A percentile compares a stretch with the other conserved stretches of the same genome.
Conservation (phyloP, 2,797 vertebrate genomes). For the Pseudomugil tenellus region DNA sequence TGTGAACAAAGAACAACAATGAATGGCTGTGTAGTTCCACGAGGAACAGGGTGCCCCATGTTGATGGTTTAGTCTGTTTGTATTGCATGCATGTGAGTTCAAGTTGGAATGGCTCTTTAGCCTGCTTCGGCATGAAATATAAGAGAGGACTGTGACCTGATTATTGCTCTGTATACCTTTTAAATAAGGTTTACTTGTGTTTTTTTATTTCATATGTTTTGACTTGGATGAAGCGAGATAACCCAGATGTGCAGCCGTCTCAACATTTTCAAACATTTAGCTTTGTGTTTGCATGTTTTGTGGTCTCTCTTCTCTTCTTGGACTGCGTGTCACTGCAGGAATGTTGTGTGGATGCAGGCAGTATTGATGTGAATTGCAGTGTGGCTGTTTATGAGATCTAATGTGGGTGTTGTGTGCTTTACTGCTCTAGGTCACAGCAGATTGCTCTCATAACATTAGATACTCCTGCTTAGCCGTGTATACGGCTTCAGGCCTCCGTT, state of each 20-base stretch:
- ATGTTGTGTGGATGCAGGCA: conserved; percentile 74
- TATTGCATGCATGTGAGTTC: conserved; percentile 40
- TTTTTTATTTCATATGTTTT: neutral
- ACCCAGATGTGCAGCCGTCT: conserved; percentile 17
- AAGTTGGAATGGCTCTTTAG: conserved; percentile 35
- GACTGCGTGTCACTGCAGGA: conserved; percentile 67
- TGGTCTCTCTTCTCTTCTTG: conserved; percentile 26
- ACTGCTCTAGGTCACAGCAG: conserved; percentile 65
- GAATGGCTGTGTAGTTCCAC: conserved; percentile 62
- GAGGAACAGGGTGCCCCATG: conserved; percentile 62
- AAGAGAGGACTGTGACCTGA: conserved; percentile 38
- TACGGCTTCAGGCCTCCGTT: conserved; percentile 45
- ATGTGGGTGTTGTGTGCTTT: conserved; percentile 71
- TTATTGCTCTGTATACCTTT: conserved; percentile 21
- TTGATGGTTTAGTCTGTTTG: conserved; percentile 60
- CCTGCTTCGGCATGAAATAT: conserved; percentile 30
- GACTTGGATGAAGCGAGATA: neutral
- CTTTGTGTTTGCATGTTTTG: conserved; percentile 36
- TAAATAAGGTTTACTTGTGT: conserved; percentile 10
- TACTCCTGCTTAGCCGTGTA: conserved; percentile 64
- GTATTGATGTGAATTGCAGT: conserved; percentile 73
- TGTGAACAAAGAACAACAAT: conserved; percentile 75
- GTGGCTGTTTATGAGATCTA: conserved; percentile 72
- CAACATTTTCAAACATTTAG: conserved; percentile 6
- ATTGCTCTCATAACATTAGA: conserved; percentile 69